Evolutionary conservation across 2,797 vertebrate species (phyloP), one percentile per base, ranked within the genome.

Genomic region (Antennarius maculatus): DNA sequence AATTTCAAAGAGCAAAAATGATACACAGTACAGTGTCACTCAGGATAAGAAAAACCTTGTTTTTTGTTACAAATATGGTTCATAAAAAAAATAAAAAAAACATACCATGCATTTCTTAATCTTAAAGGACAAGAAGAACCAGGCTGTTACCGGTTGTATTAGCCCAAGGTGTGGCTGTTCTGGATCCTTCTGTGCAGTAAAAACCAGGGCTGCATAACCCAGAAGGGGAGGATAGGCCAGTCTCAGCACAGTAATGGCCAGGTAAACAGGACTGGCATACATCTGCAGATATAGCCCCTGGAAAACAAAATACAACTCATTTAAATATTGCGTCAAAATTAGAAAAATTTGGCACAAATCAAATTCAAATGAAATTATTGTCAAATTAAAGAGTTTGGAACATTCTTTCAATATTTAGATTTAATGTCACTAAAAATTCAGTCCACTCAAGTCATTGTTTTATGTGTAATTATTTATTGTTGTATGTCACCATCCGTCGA

Each of bases 241-340:
- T 42, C 42, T 88, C 71, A 16, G 91, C 89, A 49, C 96, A 98
- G 83, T 94, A 96, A 68, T 85, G 86, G 6, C 96, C 96, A 80
- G 85, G 70, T 28, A 71, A 62, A 74, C 96, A 98, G 0, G 88
- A 80, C 43, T 93, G 94, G 85, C 96, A 97, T 17, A 90, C 93
- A 0, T 86, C 77, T 41, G 34, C 52, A 31, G 93, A 95, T 69
- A 75, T 75, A 1, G 93, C 93, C 9, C 95, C 96, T 81, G 54
- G n/a, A 76, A 76, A 16, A 62, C 31, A 7, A 69, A 31, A 61
- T 9, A 55, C 1, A 64, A 28, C 7, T 34, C 5, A 18, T 53
- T n/a, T n/a, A n/a, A n/a, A 39, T 34, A 6, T 60, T 39, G 23
- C 3, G 66, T 27, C 4, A 6, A 18, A 64, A 68, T 55, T 1